Evolutionary conservation across 2,797 vertebrate genomes (phyloP), one percentile per base, ranked within the genome.

Genomic region (Chaunax sp.): DNA sequence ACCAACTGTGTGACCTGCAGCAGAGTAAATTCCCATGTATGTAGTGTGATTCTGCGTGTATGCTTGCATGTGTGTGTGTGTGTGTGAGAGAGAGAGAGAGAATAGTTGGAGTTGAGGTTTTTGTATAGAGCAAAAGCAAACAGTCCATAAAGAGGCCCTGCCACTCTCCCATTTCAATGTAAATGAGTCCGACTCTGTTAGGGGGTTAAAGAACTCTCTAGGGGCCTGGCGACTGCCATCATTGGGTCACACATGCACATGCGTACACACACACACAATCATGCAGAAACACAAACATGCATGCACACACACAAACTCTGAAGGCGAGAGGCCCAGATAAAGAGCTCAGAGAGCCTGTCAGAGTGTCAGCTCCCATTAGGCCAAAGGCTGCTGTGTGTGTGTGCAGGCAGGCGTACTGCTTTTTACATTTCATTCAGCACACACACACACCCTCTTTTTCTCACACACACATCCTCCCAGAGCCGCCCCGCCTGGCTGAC

Each of bases 121-220:
- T 91, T 92, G 85, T 85, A 82, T 90, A 66, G 61, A 86, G 88
- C 86, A 35, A 92, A 92, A 93, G 91, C 91, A 90, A 91, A 89
- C 92, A 94, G 88, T 85, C 88, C 77, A 89, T 90, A 94, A 94
- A 95, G 89, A 82, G 91, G 89, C 80, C 78, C 87, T 90, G 87
- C 90, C 91, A 91, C 22, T 94, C 92, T 93, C 84, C 90, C 84
- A 89, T 94, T 95, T 93, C 93, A 92, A 94, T 94, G 92, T 93
- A 95, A 95, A 95, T 95, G 82, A 91, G 92, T 89, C 90, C 91
- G 87, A 93, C 92, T 94, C 91, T 95, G 89, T 93, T 87, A 70
- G 89, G 76, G 93, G 91, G 92, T 92, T 94, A 90, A 94, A 90
- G 93, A 94, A 90, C 68, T 82, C 90, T 84, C 86, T 82, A 41